These are phyloP conservation scores for Temnothorax nylanderi DNA, from an alignment of 1,140 invertebrate species.

Conservation along the genomic window DNA sequence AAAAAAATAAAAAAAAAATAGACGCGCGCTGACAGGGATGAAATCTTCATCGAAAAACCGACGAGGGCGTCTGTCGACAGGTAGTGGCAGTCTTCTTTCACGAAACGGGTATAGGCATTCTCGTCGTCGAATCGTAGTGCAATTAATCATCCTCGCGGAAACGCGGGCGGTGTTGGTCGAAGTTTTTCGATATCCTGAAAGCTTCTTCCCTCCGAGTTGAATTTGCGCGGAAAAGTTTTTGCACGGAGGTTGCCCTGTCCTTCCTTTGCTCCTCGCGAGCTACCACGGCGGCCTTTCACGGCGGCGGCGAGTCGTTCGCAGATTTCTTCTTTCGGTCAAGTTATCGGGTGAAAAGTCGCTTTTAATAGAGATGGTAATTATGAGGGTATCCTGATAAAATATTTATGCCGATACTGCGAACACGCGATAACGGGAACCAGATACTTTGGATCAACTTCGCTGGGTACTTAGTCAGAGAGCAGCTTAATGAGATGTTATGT, in stretches of 20 bases:
- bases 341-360: conserved; percentile 52
- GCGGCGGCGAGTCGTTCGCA: conserved; percentile 27
- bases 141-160: conserved; percentile 77
- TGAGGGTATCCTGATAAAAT: conserved; percentile 42
- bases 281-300: conserved; percentile 39
- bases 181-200: conserved; percentile 78
- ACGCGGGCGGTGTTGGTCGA: conserved; percentile 63
- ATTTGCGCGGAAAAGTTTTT: conserved; percentile 71
- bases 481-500: conserved; percentile 47
- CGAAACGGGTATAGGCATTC: conserved; percentile 64
- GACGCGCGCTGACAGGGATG: not conserved
- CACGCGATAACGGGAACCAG: conserved; percentile 32
- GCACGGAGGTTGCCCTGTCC: conserved; percentile 32
- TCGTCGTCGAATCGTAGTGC: conserved; percentile 70
- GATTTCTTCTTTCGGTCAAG: conserved; percentile 41
- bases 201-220: conserved; percentile 71
- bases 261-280: not conserved
- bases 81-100: conserved; percentile 40
- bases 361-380: conserved; percentile 57
- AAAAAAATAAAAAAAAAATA: not conserved
- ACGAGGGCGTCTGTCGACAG: conserved; percentile 44
- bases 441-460: conserved; percentile 30
- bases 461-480: conserved; percentile 20
- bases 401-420: conserved; percentile 38
- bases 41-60: conserved; percentile 53